Evolutionary conservation across 2,113 vertebrate species (phyloP).

Genomic region (Gopherus evgoodei): DNA sequence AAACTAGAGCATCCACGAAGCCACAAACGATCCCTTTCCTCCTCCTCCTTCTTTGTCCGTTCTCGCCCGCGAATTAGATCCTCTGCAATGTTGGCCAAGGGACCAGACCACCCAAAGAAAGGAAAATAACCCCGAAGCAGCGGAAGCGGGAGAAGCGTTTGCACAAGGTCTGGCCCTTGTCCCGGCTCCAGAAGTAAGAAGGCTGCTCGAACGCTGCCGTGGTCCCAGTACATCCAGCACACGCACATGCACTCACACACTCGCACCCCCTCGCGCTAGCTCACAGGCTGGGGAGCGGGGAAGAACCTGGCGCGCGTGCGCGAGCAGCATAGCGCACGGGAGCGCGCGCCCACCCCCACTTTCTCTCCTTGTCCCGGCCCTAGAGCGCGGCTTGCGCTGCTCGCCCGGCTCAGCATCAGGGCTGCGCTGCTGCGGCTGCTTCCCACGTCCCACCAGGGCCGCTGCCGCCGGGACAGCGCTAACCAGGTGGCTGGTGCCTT

Average conservation of each 20-base stretch:
- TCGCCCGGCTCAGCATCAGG: neutral
- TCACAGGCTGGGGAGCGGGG: constrained; percentile 21
- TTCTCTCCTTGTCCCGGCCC: neutral
- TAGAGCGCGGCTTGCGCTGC: constrained; percentile 5
- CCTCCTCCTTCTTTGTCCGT: constrained; percentile 59
- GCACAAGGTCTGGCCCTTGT: constrained; percentile 50
- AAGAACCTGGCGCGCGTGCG: constrained; percentile 65
- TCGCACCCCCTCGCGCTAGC: constrained; percentile 63
- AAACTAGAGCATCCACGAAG: constrained; percentile 87
- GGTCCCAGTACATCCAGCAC: constrained; percentile 79
- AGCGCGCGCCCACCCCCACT: neutral
- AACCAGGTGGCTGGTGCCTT: constrained; percentile 20
- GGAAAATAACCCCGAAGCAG: neutral
- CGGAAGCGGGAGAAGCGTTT: constrained; percentile 42
- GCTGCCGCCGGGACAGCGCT: neutral
- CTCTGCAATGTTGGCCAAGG: constrained; percentile 80
- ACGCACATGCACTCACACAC: constrained; percentile 76
- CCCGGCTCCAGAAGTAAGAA: constrained; percentile 73
- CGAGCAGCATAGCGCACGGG: neutral
- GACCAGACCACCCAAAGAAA: constrained; percentile 13
- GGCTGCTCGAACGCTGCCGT: constrained; percentile 42
- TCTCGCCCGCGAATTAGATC: constrained; percentile 82
- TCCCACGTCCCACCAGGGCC: neutral
- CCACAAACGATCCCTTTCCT: constrained; percentile 57
- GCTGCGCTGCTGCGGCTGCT: neutral